These are phyloP conservation scores for Iselma pallidipennis DNA, from an alignment of 2,888 invertebrate species.

Conservation along the genomic window DNA sequence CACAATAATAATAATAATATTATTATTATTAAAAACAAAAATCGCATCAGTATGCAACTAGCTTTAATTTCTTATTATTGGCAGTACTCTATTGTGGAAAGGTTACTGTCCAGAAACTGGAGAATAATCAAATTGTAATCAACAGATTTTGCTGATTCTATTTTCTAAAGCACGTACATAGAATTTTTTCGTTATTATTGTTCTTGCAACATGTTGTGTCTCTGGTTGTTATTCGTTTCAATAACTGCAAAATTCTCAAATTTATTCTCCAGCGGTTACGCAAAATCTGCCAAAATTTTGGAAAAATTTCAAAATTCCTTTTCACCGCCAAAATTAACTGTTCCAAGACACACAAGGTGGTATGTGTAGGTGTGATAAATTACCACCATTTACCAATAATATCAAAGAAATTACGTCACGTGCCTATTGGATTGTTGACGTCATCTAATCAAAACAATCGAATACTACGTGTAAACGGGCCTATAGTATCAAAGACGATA, in stretches of 20 bases:
- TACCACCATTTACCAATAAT: neutral
- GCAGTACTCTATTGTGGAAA: no score
- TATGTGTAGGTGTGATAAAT: neutral
- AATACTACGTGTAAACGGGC: neutral
- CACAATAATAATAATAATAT: no score
- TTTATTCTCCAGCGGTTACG: no score
- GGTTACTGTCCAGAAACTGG: constrained; percentile 2
- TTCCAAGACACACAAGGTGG: neutral
- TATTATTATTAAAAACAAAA: no score
- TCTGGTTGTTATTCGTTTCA: neutral
- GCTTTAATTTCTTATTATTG: neutral
- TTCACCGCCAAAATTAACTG: neutral
- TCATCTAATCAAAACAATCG: neutral
- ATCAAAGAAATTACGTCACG: neutral
- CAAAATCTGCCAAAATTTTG: no score
- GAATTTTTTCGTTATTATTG: neutral
- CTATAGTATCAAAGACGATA: neutral
- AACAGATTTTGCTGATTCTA: neutral
- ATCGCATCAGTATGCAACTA: no score
- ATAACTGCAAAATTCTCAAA: no score
- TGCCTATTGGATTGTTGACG: neutral
- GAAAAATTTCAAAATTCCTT: no score
- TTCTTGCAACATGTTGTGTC: neutral
- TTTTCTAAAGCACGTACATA: neutral
- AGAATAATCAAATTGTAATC: neutral